Evolutionary conservation across 2,888 invertebrate genomes (phyloP).

Genomic region (Cerastis rubricosa): DNA sequence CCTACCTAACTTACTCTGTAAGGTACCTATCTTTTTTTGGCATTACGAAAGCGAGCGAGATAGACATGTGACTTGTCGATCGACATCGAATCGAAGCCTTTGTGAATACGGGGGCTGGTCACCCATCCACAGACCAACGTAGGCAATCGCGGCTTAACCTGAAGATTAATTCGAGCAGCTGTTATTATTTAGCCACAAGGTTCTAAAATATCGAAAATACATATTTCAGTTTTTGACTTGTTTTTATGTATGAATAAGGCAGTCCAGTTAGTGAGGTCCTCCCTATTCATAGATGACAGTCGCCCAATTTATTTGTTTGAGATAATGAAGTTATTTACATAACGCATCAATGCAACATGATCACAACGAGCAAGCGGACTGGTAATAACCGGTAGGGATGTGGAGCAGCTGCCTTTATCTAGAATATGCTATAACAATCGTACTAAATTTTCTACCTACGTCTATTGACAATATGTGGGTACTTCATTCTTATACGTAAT

Average conservation of each 20-base stretch:
- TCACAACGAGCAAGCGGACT: slow-evolving; percentile 76
- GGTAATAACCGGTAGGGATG: slow-evolving; percentile 82
- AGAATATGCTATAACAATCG: slow-evolving; percentile 56
- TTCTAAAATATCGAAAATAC: background rate
- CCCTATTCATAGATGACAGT: slow-evolving; percentile 13
- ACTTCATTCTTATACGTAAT: background rate
- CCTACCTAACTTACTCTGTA: no score
- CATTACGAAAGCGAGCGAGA: no score
- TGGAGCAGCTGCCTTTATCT: slow-evolving; percentile 84
- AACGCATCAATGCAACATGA: slow-evolving; percentile 66
- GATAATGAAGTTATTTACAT: slow-evolving; percentile 54
- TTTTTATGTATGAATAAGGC: background rate
- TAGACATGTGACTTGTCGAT: no score
- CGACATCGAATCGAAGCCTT: no score
- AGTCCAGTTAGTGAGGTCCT: background rate
- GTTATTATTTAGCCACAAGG: no score
- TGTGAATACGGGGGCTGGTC: no score
- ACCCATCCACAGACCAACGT: no score
- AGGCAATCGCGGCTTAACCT: no score
- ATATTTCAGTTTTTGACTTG: background rate
- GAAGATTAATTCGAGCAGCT: no score
- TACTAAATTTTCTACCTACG: slow-evolving; percentile 41
- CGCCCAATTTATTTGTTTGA: slow-evolving; percentile 31
- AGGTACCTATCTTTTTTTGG: no score
- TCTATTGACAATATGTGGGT: slow-evolving; percentile 5